These are phyloP conservation scores for Papilio polyxenes DNA, from an alignment of 1,140 invertebrate species.

Conservation along the genomic window DNA sequence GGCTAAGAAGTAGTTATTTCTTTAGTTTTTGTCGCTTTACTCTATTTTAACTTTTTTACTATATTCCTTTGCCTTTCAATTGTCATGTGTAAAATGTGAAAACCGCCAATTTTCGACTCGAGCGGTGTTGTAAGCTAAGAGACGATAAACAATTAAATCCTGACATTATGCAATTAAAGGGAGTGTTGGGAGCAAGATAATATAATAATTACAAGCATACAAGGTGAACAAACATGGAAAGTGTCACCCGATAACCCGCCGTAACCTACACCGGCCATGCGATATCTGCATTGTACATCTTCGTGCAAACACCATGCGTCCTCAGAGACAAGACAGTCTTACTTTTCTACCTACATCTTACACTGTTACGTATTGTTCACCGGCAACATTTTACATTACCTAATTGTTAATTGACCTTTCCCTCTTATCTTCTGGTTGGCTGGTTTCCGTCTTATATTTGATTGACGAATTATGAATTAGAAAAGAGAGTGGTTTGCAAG, in stretches of 20 bases:
- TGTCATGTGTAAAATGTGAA: too few species aligned
- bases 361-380: background rate
- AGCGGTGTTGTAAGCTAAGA: too few species aligned
- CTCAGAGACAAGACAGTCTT: constrained; percentile 3
- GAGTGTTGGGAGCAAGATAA: constrained; percentile 35
- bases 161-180: constrained; percentile 10
- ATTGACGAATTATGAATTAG: too few species aligned
- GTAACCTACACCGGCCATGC: constrained; percentile 56
- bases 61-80: too few species aligned
- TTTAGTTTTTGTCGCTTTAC: too few species aligned
- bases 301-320: constrained; percentile 44
- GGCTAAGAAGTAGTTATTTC: too few species aligned
- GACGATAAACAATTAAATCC: background rate
- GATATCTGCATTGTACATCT: constrained; percentile 62
- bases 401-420: too few species aligned
- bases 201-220: constrained; percentile 53
- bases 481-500: too few species aligned
- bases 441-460: too few species aligned
- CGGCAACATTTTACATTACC: background rate
- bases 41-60: too few species aligned
- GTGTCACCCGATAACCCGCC: constrained; percentile 55
- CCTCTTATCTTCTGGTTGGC: too few species aligned
- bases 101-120: background rate
- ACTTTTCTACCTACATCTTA: constrained; percentile 2
- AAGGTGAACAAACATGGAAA: constrained; percentile 53